Conservation (phyloP, 2,113 vertebrate genomes). For the Paramormyrops kingsleyae region DNA sequence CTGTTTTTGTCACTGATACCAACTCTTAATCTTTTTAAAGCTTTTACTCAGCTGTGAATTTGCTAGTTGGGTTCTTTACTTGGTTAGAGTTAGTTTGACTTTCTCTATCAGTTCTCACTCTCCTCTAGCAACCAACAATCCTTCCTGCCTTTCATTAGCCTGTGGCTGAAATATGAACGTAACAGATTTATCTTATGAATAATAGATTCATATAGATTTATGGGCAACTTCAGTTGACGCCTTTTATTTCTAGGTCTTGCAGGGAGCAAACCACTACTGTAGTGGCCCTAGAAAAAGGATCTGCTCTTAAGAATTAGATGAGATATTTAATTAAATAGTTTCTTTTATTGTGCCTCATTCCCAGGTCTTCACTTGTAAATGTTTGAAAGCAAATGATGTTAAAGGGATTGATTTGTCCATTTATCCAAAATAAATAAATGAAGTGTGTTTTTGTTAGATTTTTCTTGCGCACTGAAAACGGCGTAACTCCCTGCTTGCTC, state of each 20-base stretch:
- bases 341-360: neutral
- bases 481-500: neutral
- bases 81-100: neutral
- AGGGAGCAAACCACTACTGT: neutral
- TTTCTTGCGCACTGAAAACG: neutral
- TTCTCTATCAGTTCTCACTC: neutral
- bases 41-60: neutral
- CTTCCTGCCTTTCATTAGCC: constrained; percentile 20
- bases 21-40: constrained; percentile 14
- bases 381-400: neutral
- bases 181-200: constrained; percentile 14
- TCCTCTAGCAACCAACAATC: neutral
- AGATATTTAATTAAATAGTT: neutral
- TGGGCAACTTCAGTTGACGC: neutral
- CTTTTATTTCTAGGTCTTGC: constrained; percentile 1
- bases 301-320: neutral
- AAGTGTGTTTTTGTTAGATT: neutral
- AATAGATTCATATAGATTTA: constrained; percentile 15
- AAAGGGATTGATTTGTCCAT: neutral
- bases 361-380: neutral
- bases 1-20: neutral
- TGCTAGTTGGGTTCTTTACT: neutral
- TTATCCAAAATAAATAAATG: neutral
- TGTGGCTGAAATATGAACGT: neutral
- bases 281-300: constrained; percentile 29